phyloP scores from a whole-genome alignment of 2,888 invertebrate species.

The Acanthosepion lycidas region DNA sequence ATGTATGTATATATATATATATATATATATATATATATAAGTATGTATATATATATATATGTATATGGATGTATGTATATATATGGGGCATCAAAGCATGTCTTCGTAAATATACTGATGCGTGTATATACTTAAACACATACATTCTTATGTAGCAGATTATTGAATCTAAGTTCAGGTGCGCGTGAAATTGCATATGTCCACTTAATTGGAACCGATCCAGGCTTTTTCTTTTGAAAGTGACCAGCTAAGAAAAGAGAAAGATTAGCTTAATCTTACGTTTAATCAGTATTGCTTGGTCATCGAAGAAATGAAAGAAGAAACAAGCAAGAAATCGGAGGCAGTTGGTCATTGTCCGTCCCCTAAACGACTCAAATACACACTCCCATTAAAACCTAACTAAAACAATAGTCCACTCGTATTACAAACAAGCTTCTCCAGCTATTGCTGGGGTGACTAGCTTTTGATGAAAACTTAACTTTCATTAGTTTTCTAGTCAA shows the following conservation, averaged over 20 bases:
- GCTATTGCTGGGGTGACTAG: not conserved
- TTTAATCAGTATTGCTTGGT: not conserved
- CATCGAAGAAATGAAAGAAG: not conserved
- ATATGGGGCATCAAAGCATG: not conserved
- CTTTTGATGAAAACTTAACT: too few species aligned
- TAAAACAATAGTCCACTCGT: not conserved
- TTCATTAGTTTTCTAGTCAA: too few species aligned
- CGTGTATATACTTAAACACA: not conserved
- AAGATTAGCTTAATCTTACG: not conserved
- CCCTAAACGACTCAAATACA: not conserved
- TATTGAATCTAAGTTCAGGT: not conserved
- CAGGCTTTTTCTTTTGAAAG: slow-evolving; percentile 25
- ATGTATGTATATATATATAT: too few species aligned
- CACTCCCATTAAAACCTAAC: not conserved
- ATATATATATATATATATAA: too few species aligned
- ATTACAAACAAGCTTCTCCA: not conserved
- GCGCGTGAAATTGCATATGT: slow-evolving; percentile 20
- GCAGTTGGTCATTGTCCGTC: not conserved
- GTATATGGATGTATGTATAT: too few species aligned
- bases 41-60: too few species aligned
- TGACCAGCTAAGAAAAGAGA: slow-evolving; percentile 3
- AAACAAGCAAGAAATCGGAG: not conserved
- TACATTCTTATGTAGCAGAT: not conserved
- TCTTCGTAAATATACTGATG: not conserved
- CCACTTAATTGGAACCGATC: slow-evolving; percentile 13